Evolutionary conservation across 37 sponge, comb jelly and placozoan genomes (phyloP), one percentile per base, ranked within the genome.

Genomic region (Haliclona indistincta): DNA sequence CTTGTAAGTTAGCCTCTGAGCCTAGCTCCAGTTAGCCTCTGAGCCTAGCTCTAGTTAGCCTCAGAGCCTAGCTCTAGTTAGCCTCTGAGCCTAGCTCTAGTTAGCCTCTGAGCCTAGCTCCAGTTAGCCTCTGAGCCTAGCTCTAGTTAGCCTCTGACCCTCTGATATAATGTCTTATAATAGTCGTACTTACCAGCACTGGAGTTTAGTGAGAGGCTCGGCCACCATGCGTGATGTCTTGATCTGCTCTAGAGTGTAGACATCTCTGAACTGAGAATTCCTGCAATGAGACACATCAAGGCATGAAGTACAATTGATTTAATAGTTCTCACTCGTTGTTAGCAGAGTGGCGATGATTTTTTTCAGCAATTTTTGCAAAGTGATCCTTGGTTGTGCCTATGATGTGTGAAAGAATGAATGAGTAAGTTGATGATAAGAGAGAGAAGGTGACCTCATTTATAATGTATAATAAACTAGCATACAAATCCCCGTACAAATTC

Each of bases 291-390:
- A 28, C 3, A 20, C 51, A 80, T 34, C 2, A 76, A 4, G 26
- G 34, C 3, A 2, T 6, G 3, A 55, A 6, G 28, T 30, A 4
- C 56, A 55, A 25, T 30, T 33, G 33, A 3, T 3, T 17, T 20
- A n/a, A 11, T 6, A 6, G n/a, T 4, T 35, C 82, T 74, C 42
- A 90, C 77, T 94, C 94, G 64, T 96, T 96, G 75, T 93, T 93
- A 42, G 70, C 80, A 20, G 96, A 96, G 70, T 96, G 97, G 17
- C 54, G 76, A 68, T 96, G 97, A 70, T 96, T 96, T 82, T 96
- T 96, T 78, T 73, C 56, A 0, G 97, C 97, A 36, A 96, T 93
- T 75, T 96, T 96, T 33, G 94, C 97, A 79, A 96, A 89, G 56
- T 93, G 94, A 5, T 96, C 96, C 3, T 61, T 40, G 1, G 28